Base-by-base conservation (phyloP, 2,113 vertebrate genomes). In the Dicaeum eximium region DNA sequence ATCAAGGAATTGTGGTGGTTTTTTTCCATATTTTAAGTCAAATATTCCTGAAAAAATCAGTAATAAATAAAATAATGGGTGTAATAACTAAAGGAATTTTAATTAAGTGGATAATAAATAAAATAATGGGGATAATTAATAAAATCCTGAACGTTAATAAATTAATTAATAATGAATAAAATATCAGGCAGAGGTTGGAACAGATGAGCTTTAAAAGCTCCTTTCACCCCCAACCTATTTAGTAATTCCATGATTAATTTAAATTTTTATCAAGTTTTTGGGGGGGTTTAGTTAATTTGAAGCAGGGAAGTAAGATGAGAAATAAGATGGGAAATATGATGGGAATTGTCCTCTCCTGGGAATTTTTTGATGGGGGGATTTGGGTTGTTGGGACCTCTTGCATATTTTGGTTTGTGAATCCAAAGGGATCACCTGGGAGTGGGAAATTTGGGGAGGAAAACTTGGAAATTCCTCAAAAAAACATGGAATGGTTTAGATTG, bases 401-500 rank as follows among this genome's bases (percentile, higher is more conserved):
- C 69, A 64, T 73, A 24, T 73, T 73, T 84, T 30, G 50, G 15
- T 17, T 37, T 27, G 47, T 23, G 58, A 84, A 23, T 73, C 50
- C 58, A n/a, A 47, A 73, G n/a, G 50, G 15, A 64, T 64, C 28
- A 1, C 12, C 23, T 7, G 81, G n/a, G 40, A 73, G 28, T 6
- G 19, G 58, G 30, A 65, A 45, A 40, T 65, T 10, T 5, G 58
- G 58, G 50, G 15, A 48, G n/a, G n/a, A n/a, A n/a, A n/a, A n/a
- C n/a, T n/a, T n/a, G n/a, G n/a, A n/a, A n/a, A n/a, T n/a, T n/a
- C 47, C 50, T 53, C 4, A 2, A 10, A 16, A 45, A 78, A 61
- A 2, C 28, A 4, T 7, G 84, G 54, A 60, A 51, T 19, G 22
- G 4, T 60, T 77, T 15, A 0, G 53, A 16, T 35, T 1, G 1